Base-by-base conservation (phyloP, 2,113 vertebrate genomes). In the Menura novaehollandiae region DNA sequence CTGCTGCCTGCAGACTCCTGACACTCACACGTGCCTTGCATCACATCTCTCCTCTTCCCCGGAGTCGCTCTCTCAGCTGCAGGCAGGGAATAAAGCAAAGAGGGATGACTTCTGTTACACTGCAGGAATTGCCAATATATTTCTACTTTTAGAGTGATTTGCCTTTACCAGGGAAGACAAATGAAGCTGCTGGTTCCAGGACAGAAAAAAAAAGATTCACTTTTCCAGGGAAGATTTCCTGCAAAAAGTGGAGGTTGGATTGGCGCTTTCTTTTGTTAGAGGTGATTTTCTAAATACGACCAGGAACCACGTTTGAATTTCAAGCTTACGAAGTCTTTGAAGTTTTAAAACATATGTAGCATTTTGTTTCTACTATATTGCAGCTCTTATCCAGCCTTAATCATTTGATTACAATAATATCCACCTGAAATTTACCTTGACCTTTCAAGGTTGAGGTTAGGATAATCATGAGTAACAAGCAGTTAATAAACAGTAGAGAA, bases 21-120 rank as follows among this genome's bases (percentile, higher is more conserved):
- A 23, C 11, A 6, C 15, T 44, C 37, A 19, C 13, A 5, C 1
- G 0, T 12, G 37, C 8, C 10, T 26, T 32, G 27, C 16, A 30
- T 10, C 24, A 9, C 13, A 13, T 15, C 52, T 59, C 62, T 44
- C 21, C 1, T 19, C 18, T 46, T 28, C 32, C 11, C 9, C 2
- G 1, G 1, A 1, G 7, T 18, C 7, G 3, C 4, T 56, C 19
- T 26, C 37, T 41, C 51, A 23, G 28, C 35, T 44, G 15, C 13
- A 44, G 56, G n/a, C 23, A 46, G 28, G 9, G 7, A 52, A 37
- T 6, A 49, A 32, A 85, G 35, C 23, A 49, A 79, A 68, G 2
- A 0, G 2, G 8, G 7, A 1, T 68, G 14, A 6, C 5, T 82
- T 82, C 71, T 59, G 23, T 22, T 33, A 47, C 11, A 6, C 11